A percentile compares a stretch with the other conserved stretches of the same genome.
These are phyloP conservation scores for Antrozous pallidus DNA, from an alignment of 2,797 vertebrate genomes.

Conservation along the genomic window DNA sequence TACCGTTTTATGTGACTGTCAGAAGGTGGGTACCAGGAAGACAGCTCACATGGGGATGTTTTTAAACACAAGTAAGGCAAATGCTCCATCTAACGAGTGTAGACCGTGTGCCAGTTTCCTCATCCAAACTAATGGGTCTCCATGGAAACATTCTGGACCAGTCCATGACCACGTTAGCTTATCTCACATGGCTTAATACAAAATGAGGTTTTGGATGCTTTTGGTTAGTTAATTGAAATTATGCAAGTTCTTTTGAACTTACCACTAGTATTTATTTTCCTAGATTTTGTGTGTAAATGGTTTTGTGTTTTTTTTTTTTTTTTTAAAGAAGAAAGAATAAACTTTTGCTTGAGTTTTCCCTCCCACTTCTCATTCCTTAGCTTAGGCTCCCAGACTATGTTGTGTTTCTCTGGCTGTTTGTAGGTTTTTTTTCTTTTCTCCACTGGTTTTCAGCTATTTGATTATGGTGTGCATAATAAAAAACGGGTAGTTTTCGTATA, in stretches of 20 bases:
- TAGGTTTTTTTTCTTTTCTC: slow-evolving; percentile 14
- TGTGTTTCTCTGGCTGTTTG: slow-evolving; percentile 21
- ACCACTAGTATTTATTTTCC: slow-evolving; percentile 39
- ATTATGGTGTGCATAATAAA: not conserved
- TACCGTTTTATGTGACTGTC: not conserved
- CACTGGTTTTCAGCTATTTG: not conserved
- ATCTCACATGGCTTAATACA: slow-evolving; percentile 31
- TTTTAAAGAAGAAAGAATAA: not conserved
- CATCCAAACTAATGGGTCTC: slow-evolving; percentile 25
- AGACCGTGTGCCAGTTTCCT: not conserved
- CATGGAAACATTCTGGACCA: not conserved
- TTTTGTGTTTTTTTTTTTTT: not conserved
- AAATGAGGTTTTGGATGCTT: not conserved
- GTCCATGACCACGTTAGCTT: slow-evolving; percentile 34
- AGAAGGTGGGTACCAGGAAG: slow-evolving; percentile 15
- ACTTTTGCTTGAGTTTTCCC: not conserved
- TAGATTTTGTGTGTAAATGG: not conserved
- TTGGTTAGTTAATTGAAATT: slow-evolving; percentile 34
- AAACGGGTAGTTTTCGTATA: not conserved
- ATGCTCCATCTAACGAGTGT: not conserved
- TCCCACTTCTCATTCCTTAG: not conserved
- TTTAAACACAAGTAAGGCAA: slow-evolving; percentile 15
- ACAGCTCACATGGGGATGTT: not conserved
- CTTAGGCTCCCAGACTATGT: not conserved
- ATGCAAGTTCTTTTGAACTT: slow-evolving; percentile 40